Evolutionary conservation across 64 coral and sea anemone species (phyloP), one percentile per base, ranked within the genome.

Genomic region (Stichodactyla helianthus): DNA sequence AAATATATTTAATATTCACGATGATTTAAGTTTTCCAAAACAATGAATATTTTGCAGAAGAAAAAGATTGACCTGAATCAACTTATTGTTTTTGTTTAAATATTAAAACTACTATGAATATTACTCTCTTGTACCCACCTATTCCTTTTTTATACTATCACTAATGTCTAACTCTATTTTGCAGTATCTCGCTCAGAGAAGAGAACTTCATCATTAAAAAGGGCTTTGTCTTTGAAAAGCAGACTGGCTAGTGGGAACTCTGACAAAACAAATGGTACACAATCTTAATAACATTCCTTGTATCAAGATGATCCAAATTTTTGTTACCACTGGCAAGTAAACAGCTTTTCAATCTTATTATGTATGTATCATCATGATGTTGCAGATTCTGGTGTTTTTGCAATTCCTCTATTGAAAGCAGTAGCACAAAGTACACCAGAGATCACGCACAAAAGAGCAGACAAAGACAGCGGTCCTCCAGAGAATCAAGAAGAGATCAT

Each of bases 321-420:
- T 44, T 44, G 35, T 44, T 44, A 3, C 35, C 35, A 44, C 35
- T 79, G n/a, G 14, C 52, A 56, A 58, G 14, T 58, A 58, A 15
- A 11, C 55, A 58, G 55, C 35, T 44, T 58, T 11, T 58, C 14
- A 2, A 58, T 58, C 8, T 11, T 16, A 71, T 19, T 71, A 71
- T 8, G 7, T 64, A 35, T 16, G 8, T 44, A 68, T 86, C 10
- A 19, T 10, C 59, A 79, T 13, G 59, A 51, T 25, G 63, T 88
- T 90, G 44, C 58, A 96, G 94, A 96, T 68, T 87, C 91, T 74
- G 94, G 87, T 6, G 94, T 96, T 14, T 96, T 96, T 93, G 91
- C 94, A 77, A 93, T 96, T 57, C 94, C 94, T 19, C 88, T 96
- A 19, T 86, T 88, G 35, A 93, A 82, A 85, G 94, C 94, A 62